Percentiles rank a stretch among this genome's conserved stretches.
Evolutionary conservation across 2,888 invertebrate species (phyloP).

Genomic region (Diadegma fenestrale): DNA sequence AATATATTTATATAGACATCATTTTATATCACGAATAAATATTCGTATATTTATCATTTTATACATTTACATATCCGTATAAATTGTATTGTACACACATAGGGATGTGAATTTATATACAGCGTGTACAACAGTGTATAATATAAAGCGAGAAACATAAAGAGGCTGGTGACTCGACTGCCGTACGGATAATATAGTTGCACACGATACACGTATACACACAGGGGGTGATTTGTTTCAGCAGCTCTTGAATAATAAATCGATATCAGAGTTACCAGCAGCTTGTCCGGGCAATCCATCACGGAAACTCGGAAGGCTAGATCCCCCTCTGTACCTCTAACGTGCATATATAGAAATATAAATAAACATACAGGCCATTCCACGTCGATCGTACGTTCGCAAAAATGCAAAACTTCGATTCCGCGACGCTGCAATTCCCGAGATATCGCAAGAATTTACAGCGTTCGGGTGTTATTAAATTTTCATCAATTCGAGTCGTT

Average conservation of each 20-base stretch:
- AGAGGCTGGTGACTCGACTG: conserved; percentile 34
- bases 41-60: conserved; percentile 10
- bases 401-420: not conserved
- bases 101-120: not conserved
- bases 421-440: not conserved
- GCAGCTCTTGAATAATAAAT: conserved; percentile 70
- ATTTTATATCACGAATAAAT: not conserved
- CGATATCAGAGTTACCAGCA: conserved; percentile 70
- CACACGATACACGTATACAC: conserved; percentile 38
- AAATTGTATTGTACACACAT: not conserved
- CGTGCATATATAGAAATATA: conserved; percentile 16
- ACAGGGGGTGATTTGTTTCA: conserved; percentile 63
- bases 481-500: too few species aligned
- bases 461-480: too few species aligned
- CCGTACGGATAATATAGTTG: conserved; percentile 52
- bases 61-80: not conserved
- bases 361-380: not conserved
- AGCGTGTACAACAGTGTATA: conserved; percentile 18
- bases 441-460: not conserved
- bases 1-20: not conserved
- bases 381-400: not conserved
- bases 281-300: conserved; percentile 73
- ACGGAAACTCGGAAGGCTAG: conserved; percentile 66
- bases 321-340: conserved; percentile 52
- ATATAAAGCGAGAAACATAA: conserved; percentile 31